Evolutionary conservation across 2,888 invertebrate genomes (phyloP).

Genomic region (Seira ritae): DNA sequence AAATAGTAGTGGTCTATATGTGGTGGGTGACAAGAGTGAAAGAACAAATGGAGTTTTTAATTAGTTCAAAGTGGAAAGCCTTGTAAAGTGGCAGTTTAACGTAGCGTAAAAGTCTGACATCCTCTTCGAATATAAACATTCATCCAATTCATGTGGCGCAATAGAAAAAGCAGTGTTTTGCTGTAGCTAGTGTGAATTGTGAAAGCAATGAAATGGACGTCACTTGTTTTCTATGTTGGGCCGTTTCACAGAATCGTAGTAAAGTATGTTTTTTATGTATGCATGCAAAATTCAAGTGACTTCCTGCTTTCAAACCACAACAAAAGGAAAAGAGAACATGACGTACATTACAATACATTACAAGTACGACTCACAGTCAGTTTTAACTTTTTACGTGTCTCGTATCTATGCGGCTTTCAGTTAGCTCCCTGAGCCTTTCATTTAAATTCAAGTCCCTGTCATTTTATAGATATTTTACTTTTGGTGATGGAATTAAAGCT

Average conservation of each 20-base stretch:
- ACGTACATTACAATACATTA: background rate
- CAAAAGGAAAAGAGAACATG: background rate
- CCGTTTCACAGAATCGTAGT: no score
- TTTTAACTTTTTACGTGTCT: background rate
- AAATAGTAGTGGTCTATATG: background rate
- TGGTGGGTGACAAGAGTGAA: background rate
- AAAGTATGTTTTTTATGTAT: constrained; percentile 5
- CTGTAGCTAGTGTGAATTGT: no score
- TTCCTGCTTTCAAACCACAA: constrained; percentile 8
- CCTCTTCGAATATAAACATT: constrained; percentile 30
- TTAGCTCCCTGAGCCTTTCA: background rate
- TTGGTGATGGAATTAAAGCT: background rate
- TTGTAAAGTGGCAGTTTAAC: constrained; percentile 46
- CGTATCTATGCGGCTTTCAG: no score
- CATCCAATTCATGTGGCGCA: background rate
- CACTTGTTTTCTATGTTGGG: no score
- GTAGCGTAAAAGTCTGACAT: constrained; percentile 20
- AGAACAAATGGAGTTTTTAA: constrained; percentile 35
- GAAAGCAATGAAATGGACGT: background rate
- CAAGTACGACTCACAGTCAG: background rate
- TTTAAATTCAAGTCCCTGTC: background rate
- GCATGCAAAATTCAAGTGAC: constrained; percentile 14
- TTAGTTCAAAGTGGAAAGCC: constrained; percentile 58
- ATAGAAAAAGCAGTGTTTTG: no score
- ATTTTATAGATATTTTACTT: background rate